Evolutionary conservation across 2,113 vertebrate genomes (phyloP).

Genomic region (Marmota flaviventris): DNA sequence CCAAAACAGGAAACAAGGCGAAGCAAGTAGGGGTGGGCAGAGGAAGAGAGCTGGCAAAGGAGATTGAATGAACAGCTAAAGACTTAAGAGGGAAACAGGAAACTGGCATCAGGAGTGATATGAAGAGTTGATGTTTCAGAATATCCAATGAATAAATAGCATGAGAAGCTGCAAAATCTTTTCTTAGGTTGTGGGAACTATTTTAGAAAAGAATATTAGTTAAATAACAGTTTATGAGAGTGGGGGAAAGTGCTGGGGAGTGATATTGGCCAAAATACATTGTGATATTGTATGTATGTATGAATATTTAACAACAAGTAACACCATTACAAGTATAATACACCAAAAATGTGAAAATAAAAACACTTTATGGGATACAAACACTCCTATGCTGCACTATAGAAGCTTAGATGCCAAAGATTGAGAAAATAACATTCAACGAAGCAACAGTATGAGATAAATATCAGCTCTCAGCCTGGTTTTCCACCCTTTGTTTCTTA

Average conservation of each 20-base stretch:
- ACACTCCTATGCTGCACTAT: neutral
- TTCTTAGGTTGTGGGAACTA: neutral
- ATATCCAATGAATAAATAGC: neutral
- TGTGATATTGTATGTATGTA: too few species aligned
- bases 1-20: neutral
- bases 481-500: neutral
- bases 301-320: too few species aligned
- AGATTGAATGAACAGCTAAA: neutral
- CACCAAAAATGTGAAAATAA: too few species aligned
- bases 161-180: neutral
- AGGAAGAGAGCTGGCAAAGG: neutral
- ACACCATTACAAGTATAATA: too few species aligned
- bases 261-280: too few species aligned
- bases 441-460: slow-evolving; percentile 2
- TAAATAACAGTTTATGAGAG: neutral
- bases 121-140: neutral
- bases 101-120: neutral
- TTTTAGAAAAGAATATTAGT: neutral
- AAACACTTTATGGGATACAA: neutral
- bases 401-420: neutral
- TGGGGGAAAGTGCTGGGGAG: too few species aligned
- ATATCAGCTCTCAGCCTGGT: neutral
- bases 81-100: slow-evolving; percentile 23
- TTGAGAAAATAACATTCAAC: neutral
- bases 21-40: neutral